Percentiles rank a stretch among this genome's conserved stretches.
These are phyloP conservation scores for Apodemia mormo DNA, from an alignment of 2,888 invertebrate genomes.

Conservation along the genomic window DNA sequence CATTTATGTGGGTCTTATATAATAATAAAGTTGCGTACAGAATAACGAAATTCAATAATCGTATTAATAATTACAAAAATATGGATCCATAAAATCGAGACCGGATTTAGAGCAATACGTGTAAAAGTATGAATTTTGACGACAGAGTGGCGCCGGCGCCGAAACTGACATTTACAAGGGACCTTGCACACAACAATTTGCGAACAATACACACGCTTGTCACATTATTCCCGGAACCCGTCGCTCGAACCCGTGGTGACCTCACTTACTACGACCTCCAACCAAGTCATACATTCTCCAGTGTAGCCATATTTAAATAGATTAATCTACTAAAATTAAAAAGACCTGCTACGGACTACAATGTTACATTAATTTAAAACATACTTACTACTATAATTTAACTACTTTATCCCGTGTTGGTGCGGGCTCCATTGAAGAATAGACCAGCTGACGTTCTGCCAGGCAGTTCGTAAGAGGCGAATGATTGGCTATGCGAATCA, in stretches of 20 bases:
- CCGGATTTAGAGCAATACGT: slow-evolving; percentile 39
- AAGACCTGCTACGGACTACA: too few relatives aligned
- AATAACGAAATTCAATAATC: slow-evolving; percentile 7
- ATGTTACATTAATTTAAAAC: too few relatives aligned
- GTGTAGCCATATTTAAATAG: background rate
- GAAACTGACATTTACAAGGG: slow-evolving; percentile 70
- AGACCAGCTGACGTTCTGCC: too few relatives aligned
- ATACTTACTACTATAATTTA: too few relatives aligned
- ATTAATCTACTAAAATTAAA: background rate
- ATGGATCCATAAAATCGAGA: slow-evolving; percentile 30
- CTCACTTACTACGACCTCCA: slow-evolving; percentile 59
- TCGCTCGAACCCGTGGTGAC: slow-evolving; percentile 54
- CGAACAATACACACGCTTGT: slow-evolving; percentile 73
- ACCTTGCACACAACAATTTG: slow-evolving; percentile 56
- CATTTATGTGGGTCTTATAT: background rate
- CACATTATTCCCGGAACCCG: slow-evolving; percentile 72
- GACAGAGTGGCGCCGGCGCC: slow-evolving; percentile 62
- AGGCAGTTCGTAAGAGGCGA: too few relatives aligned
- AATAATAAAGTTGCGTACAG: slow-evolving; percentile 8
- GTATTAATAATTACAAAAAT: background rate
- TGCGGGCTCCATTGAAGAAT: too few relatives aligned
- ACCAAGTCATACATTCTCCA: slow-evolving; percentile 7
- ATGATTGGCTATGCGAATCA: too few relatives aligned
- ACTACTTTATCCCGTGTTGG: too few relatives aligned
- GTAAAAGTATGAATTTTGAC: slow-evolving; percentile 28